Evolutionary conservation across 2,797 vertebrate genomes (phyloP).

Genomic region (Sebastes elongatus): DNA sequence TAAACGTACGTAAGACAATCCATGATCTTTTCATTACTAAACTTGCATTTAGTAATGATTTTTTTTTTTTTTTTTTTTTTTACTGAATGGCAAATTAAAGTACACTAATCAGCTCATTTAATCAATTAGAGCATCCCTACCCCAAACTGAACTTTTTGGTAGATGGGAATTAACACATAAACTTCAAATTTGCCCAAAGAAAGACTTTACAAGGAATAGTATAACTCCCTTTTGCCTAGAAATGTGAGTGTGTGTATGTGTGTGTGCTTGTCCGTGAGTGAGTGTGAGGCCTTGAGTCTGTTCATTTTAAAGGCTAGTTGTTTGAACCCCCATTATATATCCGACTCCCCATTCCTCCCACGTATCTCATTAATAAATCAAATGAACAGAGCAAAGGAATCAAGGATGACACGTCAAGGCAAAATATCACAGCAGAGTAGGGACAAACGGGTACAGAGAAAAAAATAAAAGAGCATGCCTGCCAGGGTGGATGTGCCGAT

Average conservation of each 20-base stretch:
- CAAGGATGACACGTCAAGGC: background rate
- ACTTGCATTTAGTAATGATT: no score
- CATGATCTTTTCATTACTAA: no score
- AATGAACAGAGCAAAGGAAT: constrained; percentile 8
- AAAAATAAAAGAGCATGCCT: background rate
- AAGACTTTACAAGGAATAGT: background rate
- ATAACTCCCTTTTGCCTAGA: background rate
- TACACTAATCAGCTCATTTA: background rate
- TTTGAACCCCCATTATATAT: background rate
- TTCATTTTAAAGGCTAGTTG: constrained; percentile 4
- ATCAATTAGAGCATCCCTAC: background rate
- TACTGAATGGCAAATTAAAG: background rate
- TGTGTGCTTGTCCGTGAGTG: background rate
- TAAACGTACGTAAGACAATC: no score
- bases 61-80: background rate
- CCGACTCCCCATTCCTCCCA: constrained; percentile 10
- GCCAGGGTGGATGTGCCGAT: background rate
- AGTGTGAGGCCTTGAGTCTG: background rate
- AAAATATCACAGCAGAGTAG: constrained; percentile 3
- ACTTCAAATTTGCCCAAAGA: background rate
- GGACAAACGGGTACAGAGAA: background rate
- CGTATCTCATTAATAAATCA: constrained; percentile 42
- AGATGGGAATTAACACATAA: background rate
- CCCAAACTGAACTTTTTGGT: background rate
- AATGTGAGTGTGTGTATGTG: background rate